These are phyloP conservation scores for Ispidina lecontei DNA, from an alignment of 2,797 vertebrate species.

Conservation along the genomic window DNA sequence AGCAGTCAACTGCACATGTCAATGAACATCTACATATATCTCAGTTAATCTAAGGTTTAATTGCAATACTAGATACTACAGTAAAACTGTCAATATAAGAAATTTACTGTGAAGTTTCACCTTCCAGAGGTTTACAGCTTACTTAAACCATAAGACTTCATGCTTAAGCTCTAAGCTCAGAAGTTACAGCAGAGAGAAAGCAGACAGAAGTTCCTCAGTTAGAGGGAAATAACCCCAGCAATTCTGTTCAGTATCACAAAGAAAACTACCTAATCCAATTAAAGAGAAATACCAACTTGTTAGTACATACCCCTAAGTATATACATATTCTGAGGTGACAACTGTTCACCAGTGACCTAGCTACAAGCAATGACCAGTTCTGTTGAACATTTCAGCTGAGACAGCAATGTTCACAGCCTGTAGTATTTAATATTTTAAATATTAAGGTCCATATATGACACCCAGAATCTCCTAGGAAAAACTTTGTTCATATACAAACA, in stretches of 20 bases:
- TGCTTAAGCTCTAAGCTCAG: not conserved
- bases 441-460: not conserved
- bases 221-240: not conserved
- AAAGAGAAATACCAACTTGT: not conserved
- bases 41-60: not conserved
- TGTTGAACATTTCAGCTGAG: not conserved
- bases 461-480: not conserved
- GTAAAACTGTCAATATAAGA: not conserved
- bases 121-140: not conserved
- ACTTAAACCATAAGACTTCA: not conserved
- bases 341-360: not conserved
- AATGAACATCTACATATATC: not conserved
- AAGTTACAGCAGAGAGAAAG: not conserved
- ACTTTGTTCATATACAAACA: not conserved
- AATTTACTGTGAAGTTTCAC: not conserved
- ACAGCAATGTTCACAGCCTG: not conserved
- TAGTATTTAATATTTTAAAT: not conserved
- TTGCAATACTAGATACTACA: not conserved
- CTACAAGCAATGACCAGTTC: not conserved
- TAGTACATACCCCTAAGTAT: not conserved
- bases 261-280: not conserved
- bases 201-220: not conserved
- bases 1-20: not conserved
- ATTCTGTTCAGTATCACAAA: not conserved
- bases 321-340: not conserved